Evolutionary conservation across 2,888 invertebrate species (phyloP), one percentile per base, ranked within the genome.

Genomic region (Drosophila demipolita): DNA sequence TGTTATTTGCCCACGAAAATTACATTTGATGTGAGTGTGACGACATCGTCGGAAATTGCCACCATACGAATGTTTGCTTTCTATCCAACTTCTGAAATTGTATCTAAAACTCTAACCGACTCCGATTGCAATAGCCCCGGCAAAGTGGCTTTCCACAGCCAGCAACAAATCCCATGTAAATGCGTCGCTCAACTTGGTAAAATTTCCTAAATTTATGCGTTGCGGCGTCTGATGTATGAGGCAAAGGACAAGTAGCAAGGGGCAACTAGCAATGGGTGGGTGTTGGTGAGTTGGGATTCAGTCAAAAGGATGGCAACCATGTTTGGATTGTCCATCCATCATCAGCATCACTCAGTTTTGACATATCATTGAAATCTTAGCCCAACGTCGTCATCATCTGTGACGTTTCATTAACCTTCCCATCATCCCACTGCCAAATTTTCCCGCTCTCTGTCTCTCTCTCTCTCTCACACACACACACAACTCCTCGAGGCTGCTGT

Each of bases 331-430:
- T 74, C 82, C 80, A 91, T 91, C 83, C 91, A 91, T 91, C 91
- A 91, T 83, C 75, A 72, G 89, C 87, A 86, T 90, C 91, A 88
- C 86, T 89, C 91, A 88, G 91, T 89, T 88, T 87, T 90, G 91
- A 91, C 91, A 89, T 91, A 91, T 91, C 91, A 84, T 79, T 90
- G 87, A 84, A 87, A 84, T 84, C 90, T 81, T 84, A 71, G 75
- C 75, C 71, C 70, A 78, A 70, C 88, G 73, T 75, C 83, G 80
- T 78, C 87, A 82, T 85, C 84, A 87, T 82, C 90, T 87, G 84
- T 89, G 91, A 91, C 90, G 86, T 90, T 91, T 91, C 91, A 91
- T 91, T 91, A 91, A 91, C 82, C 82, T 62, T 42, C 49, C 17
- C 35, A 17, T n/a, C 50, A n/a, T 26, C 36, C 49, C 29, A 5